Evolutionary conservation across 2,888 invertebrate genomes (phyloP), one percentile per base, ranked within the genome.

Genomic region (Mythimna vitellina): DNA sequence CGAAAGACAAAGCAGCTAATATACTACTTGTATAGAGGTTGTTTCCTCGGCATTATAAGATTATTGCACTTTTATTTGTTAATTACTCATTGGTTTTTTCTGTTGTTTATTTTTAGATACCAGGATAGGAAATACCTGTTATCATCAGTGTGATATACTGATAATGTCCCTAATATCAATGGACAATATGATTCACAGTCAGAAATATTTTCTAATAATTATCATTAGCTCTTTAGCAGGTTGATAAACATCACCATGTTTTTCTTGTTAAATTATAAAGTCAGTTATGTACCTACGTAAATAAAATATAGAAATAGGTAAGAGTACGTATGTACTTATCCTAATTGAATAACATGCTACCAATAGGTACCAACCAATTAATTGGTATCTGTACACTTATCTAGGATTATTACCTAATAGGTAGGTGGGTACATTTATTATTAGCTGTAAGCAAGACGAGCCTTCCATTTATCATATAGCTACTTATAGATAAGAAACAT

Each of bases 101-200:
- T 61, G 8, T 64, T 69, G 56, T 68, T 42, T 65, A 64, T 64
- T 75, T 76, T 29, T 53, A 38, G n/a, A 53, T 75, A 69, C 4
- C 64, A 14, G 7, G 14, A 25, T 6, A 32, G 9, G n/a, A 5
- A 42, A 61, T 62, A 54, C 14, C 0, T 68, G 35, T 20, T 57
- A 53, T 57, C 25, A 64, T 49, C 53, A 38, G 12, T 51, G 17
- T 54, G 29, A 54, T 54, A 17, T 3, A 56, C 22, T 49, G 49
- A 74, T 65, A 57, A 42, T 64, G 12, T 57, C 12, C 17, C 1
- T 7, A 57, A 9, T 57, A 57, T 38, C 38, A 57, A 65, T 49
- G 9, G 38, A 49, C 56, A 49, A 38, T 22, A 60, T 72, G 35
- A 72, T 71, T 70, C 71, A 72, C 32, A 29, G 17, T 20, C 17